Evolutionary conservation across 2,113 vertebrate genomes (phyloP).

Genomic region (Lamprologus lemairii): DNA sequence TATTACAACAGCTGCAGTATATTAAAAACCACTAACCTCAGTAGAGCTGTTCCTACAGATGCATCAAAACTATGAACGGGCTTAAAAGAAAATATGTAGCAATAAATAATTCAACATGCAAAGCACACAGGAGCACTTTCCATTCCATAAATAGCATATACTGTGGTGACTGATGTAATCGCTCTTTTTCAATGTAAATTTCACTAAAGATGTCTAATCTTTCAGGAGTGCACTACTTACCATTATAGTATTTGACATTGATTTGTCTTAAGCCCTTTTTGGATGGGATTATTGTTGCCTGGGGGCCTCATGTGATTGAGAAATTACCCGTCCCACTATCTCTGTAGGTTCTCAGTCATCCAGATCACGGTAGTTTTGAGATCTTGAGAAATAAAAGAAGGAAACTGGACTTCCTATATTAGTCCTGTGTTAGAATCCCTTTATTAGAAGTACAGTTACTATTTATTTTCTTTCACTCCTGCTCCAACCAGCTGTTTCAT

Average conservation of each 20-base stretch:
- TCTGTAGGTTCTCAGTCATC: background rate
- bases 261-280: background rate
- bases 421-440: background rate
- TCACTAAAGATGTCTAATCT: background rate
- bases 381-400: background rate
- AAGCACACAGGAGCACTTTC: background rate
- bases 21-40: background rate
- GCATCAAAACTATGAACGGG: background rate
- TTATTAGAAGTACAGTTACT: background rate
- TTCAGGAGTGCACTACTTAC: background rate
- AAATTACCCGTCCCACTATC: background rate
- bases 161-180: background rate
- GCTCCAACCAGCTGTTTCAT: background rate
- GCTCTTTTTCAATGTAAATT: background rate
- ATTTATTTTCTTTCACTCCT: background rate
- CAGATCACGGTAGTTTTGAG: rapidly evolving
- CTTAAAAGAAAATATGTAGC: background rate
- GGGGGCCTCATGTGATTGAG: background rate
- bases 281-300: background rate
- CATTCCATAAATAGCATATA: background rate
- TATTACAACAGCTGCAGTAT: background rate
- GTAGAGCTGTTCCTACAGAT: background rate
- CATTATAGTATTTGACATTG: background rate
- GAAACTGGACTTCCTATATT: background rate
- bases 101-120: background rate